phyloP scores from a whole-genome alignment of 2,888 invertebrate genomes.

The Drosophila kambysellisi region DNA sequence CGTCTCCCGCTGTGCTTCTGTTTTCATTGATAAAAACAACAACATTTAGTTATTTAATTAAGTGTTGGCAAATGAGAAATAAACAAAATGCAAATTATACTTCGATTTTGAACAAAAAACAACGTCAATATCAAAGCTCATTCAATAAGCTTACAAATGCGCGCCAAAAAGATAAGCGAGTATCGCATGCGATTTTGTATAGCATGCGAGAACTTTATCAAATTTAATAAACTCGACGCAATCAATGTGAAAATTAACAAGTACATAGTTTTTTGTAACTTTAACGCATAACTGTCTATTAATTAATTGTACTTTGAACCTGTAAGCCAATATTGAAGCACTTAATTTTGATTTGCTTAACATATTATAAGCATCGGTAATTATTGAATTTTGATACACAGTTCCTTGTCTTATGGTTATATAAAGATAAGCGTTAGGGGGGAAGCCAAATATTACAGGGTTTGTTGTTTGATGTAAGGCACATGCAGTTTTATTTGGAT shows the following conservation, averaged over 20 bases:
- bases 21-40: constrained; percentile 61
- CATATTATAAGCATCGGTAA: neutral
- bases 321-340: no score
- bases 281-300: neutral
- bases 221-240: neutral
- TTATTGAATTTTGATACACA: constrained; percentile 1
- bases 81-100: constrained; percentile 46
- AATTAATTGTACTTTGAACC: neutral
- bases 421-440: constrained; percentile 10
- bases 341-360: neutral
- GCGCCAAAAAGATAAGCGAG: constrained; percentile 21
- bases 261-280: neutral
- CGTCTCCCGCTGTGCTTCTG: constrained; percentile 21
- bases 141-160: constrained; percentile 8
- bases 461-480: neutral
- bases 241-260: neutral
- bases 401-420: constrained; percentile 36
- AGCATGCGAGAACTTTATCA: constrained; percentile 11
- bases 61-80: constrained; percentile 39
- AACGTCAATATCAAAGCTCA: neutral
- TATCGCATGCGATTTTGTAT: constrained; percentile 37
- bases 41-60: constrained; percentile 40
- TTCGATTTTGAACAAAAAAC: constrained; percentile 27
- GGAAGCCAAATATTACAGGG: neutral
- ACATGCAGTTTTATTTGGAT: constrained; percentile 19